Conservation (phyloP, 2,113 vertebrate species). For the Odobenus rosmarus region DNA sequence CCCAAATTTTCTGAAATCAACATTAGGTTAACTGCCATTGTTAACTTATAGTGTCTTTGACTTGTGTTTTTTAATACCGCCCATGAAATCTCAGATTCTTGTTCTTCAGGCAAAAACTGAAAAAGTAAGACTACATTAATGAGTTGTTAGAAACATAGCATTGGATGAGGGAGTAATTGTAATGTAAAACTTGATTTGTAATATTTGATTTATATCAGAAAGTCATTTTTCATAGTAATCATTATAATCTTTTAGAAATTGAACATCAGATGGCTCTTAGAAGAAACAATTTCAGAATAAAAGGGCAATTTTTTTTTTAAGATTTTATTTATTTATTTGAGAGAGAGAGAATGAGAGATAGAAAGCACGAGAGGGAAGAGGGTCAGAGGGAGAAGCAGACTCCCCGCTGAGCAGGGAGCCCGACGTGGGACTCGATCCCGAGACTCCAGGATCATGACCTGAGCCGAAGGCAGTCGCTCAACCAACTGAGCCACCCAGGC, state of each 20-base stretch:
- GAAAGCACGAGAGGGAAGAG: no score
- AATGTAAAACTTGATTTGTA: neutral
- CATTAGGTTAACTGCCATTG: neutral
- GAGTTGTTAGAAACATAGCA: neutral
- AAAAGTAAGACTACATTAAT: neutral
- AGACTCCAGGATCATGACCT: no score
- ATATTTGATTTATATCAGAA: conserved; percentile 8
- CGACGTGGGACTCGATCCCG: no score
- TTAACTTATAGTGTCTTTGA: neutral
- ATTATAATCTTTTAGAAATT: conserved; percentile 6
- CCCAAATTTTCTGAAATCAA: neutral
- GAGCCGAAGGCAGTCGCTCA: no score
- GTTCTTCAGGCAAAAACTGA: neutral
- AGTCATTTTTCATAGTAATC: neutral
- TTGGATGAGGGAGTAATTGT: neutral
- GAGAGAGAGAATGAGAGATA: no score
- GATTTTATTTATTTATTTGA: no score
- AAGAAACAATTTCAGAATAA: neutral
- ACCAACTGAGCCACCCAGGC: no score
- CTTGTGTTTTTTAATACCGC: neutral
- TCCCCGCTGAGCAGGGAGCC: no score
- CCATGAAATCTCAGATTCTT: neutral
- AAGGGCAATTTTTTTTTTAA: no score
- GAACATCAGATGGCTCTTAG: neutral
- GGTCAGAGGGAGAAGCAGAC: no score